Conservation (phyloP, 2,113 vertebrate species). For the Pseudopipra pipra region DNA sequence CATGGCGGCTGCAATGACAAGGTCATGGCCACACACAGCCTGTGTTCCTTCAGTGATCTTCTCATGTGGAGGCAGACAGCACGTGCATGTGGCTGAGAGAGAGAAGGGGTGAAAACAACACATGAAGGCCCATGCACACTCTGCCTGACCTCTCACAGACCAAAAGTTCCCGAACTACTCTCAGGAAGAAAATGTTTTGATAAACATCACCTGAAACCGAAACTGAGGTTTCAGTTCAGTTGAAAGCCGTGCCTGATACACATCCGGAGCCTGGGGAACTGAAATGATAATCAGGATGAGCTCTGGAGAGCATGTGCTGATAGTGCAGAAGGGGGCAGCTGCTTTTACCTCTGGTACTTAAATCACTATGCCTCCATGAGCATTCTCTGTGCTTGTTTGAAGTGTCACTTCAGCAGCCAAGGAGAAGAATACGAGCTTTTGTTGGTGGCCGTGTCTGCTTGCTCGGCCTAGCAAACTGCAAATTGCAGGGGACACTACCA, state of each 20-base stretch:
- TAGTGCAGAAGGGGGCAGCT: background rate
- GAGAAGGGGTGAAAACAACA: background rate
- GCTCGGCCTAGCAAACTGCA: background rate
- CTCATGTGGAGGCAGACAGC: background rate
- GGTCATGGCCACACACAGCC: background rate
- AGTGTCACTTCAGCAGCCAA: background rate
- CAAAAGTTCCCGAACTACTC: background rate
- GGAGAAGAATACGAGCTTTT: background rate
- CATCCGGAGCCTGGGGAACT: background rate
- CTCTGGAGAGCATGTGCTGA: background rate
- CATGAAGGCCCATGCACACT: rapidly evolving
- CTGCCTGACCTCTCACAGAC: background rate
- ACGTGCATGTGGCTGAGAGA: background rate
- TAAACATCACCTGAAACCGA: background rate
- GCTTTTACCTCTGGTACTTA: background rate
- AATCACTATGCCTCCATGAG: background rate
- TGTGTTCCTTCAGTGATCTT: background rate
- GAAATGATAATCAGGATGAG: background rate
- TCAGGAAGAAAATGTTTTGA: background rate
- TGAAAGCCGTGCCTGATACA: background rate
- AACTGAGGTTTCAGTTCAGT: background rate
- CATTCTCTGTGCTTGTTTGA: background rate
- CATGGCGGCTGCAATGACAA: background rate
- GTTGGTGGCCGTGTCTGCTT: background rate
- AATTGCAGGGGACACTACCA: background rate